Evolutionary conservation across 2,888 invertebrate genomes (phyloP), one percentile per base, ranked within the genome.

Genomic region (Myopa testacea): DNA sequence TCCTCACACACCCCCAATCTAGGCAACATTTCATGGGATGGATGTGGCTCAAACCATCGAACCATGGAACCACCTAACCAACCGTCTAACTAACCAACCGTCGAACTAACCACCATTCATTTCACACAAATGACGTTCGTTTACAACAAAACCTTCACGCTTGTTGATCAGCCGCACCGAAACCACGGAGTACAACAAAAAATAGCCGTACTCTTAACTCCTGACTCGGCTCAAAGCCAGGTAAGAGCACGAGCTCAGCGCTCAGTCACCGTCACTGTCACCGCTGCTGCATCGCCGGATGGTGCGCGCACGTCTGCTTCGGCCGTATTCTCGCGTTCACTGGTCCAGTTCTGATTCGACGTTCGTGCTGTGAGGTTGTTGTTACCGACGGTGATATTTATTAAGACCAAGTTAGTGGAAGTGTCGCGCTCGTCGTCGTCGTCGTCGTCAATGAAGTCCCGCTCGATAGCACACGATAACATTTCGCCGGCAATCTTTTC

Each of bases 361-460:
- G 78, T 78, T 81, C 81, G 80, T 78, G 77, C 76, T 78, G 78
- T 81, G 37, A 75, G 76, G 83, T 80, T 70, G 83, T 80, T 70
- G 70, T 16, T 16, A 40, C 19, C 34, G 4, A 14, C 12, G 5
- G 50, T 34, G 40, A 16, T 62, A 12, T 5, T 14, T 26, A 52
- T 12, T 26, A n/a, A 19, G n/a, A 52, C 52, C n/a, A 19, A 14
- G 26, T 45, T n/a, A 16, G n/a, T 68, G 6, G 68, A 16, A 38
- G 40, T 40, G 34, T 52, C 40, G 34, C 10, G 19, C 4, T 38
- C 26, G 38, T 40, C 58, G 68, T 34, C 68, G n/a, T 19, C 52
- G 16, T 83, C 85, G 86, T 84, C 83, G 83, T 85, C 85, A 85
- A 85, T 85, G 85, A 85, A 85, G 12, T 6, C 7, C 63, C 10